Evolutionary conservation across 2,888 invertebrate species (phyloP), one percentile per base, ranked within the genome.

Genomic region (Monopis laevigella): DNA sequence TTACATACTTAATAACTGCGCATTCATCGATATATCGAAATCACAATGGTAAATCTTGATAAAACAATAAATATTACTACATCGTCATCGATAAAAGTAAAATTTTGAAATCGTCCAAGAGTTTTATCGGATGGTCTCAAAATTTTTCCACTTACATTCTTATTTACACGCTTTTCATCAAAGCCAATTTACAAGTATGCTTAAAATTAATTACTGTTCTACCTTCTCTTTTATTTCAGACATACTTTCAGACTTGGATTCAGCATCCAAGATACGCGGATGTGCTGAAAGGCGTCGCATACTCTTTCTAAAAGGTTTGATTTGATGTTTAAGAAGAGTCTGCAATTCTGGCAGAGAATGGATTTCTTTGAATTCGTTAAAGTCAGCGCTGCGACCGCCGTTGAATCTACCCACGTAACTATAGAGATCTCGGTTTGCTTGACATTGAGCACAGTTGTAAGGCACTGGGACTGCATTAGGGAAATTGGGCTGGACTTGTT

Each of bases 401-500:
- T 68, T 68, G 13, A 62, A 40, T 50, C 80, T 65, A n/a, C 71
- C 64, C 11, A 73, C 45, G 53, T 66, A 74, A 32, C 60, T 54
- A 49, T 68, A 68, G 14, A 62, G 47, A 17, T 72, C 66, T 44
- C 52, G 61, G 47, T 53, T 72, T 3, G 65, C 64, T 53, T 80
- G 75, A 51, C 87, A 87, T 44, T 84, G 82, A 16, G 77, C 78
- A 53, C 87, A 87, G 43, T 83, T 84, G 55, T 87, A 87, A 21
- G 84, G 84, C 8, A 86, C 83, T 13, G 85, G 78, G 19, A 84
- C 78, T 1, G 86, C 86, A 17, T 81, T 70, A 0, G 86, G 86
- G 63, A 86, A 86, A 54, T 82, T 82, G 44, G 83, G 77, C 50
- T 83, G 82, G 32, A 84, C 81, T 14, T 63, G 73, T 56, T 66